Evolutionary conservation across 2,113 vertebrate species (phyloP).

Genomic region (Poeciliopsis prolifica): DNA sequence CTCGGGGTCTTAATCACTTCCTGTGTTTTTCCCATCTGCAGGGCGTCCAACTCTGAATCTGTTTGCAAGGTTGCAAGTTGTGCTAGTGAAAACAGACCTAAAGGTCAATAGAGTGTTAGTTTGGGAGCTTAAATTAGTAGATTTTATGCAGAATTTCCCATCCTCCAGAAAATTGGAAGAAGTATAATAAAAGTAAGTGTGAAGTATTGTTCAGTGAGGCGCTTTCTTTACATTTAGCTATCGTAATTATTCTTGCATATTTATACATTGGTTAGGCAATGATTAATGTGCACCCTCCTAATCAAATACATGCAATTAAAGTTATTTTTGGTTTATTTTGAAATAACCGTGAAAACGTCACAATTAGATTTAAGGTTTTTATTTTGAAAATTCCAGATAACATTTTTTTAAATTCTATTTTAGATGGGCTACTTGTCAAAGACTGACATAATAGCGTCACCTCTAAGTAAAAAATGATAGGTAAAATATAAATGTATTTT

Average conservation of each 20-base stretch:
- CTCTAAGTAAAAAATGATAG: background rate
- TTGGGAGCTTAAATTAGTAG: background rate
- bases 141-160: background rate
- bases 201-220: too few relatives aligned
- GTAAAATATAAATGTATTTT: background rate
- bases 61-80: background rate
- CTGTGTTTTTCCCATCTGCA: constrained; percentile 85
- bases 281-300: too few relatives aligned
- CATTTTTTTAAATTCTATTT: too few relatives aligned
- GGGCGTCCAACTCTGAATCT: constrained; percentile 1
- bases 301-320: too few relatives aligned
- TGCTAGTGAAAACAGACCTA: background rate
- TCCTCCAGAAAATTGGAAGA: background rate
- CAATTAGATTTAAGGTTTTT: background rate
- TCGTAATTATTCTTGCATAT: too few relatives aligned
- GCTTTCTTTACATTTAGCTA: too few relatives aligned
- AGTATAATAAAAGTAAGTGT: too few relatives aligned
- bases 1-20: constrained; percentile 82
- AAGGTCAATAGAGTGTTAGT: background rate
- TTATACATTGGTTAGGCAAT: too few relatives aligned
- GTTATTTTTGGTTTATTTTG: too few relatives aligned
- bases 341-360: too few relatives aligned
- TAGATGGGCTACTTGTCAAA: background rate
- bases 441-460: background rate
- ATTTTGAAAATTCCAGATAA: background rate